phyloP scores from a whole-genome alignment of 2,113 vertebrate genomes.

The Xerus inauris region DNA sequence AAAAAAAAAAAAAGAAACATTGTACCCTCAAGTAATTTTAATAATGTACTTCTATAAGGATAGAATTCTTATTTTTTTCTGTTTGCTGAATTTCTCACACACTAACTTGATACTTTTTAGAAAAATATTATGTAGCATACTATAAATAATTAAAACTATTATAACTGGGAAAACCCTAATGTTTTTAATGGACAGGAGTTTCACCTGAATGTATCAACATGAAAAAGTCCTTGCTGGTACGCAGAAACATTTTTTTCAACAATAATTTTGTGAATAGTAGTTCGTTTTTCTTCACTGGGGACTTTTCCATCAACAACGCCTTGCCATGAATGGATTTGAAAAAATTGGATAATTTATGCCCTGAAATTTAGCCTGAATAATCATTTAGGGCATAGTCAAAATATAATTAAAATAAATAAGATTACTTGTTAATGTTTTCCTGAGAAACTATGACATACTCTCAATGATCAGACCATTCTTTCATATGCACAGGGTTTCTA shows the following conservation, averaged over 20 bases:
- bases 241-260: not conserved
- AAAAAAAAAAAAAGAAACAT: too few species aligned
- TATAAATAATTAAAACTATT: not conserved
- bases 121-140: not conserved
- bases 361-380: not conserved
- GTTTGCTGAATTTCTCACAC: not conserved
- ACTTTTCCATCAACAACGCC: not conserved
- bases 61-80: not conserved
- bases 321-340: not conserved
- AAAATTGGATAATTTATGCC: not conserved
- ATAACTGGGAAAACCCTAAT: not conserved
- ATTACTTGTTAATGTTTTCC: not conserved
- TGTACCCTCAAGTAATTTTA: not conserved
- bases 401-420: not conserved
- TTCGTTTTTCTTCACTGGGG: not conserved
- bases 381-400: not conserved
- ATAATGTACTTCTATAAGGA: not conserved
- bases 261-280: not conserved
- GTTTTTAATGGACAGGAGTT: not conserved
- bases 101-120: not conserved
- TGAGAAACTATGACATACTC: not conserved
- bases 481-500: not conserved
- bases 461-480: not conserved
- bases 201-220: not conserved
- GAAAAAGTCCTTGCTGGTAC: not conserved